Conservation (phyloP, 64 coral and sea anemone species). For the Dendrophyllia cribrosa region DNA sequence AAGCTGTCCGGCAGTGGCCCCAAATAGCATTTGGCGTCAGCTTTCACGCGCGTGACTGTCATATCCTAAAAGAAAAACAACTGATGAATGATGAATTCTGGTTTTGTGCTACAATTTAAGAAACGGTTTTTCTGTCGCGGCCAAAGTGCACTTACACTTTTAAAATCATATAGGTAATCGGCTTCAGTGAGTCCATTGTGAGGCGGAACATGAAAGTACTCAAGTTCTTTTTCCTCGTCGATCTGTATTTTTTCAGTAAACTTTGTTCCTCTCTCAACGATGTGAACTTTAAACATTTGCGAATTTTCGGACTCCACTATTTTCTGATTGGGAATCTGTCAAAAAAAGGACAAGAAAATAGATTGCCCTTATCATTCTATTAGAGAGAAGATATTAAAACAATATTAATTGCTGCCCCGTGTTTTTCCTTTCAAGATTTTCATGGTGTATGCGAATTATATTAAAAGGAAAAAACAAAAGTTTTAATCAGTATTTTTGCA, state of each 20-base stretch:
- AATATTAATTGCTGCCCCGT: too few species aligned
- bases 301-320: background rate
- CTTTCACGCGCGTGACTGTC: background rate
- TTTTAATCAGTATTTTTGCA: too few species aligned
- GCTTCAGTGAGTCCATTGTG: background rate
- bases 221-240: background rate
- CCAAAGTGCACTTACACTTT: background rate
- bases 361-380: too few species aligned
- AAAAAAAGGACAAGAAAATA: background rate
- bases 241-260: background rate
- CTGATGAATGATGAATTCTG: too few species aligned
- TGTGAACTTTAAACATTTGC: background rate
- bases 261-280: background rate
- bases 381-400: too few species aligned
- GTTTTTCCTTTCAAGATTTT: too few species aligned
- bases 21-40: background rate
- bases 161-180: background rate
- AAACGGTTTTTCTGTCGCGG: background rate
- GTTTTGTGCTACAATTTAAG: background rate
- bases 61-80: background rate
- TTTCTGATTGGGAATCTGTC: background rate
- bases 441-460: too few species aligned
- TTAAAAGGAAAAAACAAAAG: too few species aligned
- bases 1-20: background rate
- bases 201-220: conserved; percentile 5